These are phyloP conservation scores for Burhinus bistriatus DNA, from an alignment of 2,113 vertebrate genomes.

Conservation along the genomic window DNA sequence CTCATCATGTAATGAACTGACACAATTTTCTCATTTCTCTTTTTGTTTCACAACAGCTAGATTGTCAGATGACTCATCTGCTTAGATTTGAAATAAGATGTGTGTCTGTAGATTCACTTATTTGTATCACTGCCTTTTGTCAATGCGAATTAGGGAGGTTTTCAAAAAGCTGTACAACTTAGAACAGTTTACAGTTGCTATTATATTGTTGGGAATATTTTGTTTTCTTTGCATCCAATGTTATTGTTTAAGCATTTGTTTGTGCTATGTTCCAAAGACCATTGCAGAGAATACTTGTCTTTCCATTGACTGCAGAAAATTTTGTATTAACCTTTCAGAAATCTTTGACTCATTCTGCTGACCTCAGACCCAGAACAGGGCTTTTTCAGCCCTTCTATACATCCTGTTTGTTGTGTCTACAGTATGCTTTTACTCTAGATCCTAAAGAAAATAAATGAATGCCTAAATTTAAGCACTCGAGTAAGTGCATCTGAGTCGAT, in stretches of 20 bases:
- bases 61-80: slow-evolving; percentile 30
- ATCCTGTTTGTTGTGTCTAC: not conserved
- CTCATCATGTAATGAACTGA: slow-evolving; percentile 19
- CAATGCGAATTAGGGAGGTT: not conserved
- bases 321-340: not conserved
- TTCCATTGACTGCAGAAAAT: not conserved
- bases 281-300: not conserved
- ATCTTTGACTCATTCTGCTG: not conserved
- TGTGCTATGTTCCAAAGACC: not conserved
- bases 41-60: slow-evolving; percentile 4
- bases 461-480: not conserved
- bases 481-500: not conserved
- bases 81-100: not conserved
- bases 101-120: not conserved
- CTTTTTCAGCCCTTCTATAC: not conserved
- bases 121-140: slow-evolving; percentile 1
- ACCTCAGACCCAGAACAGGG: not conserved
- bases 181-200: not conserved
- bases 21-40: slow-evolving; percentile 28
- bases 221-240: not conserved
- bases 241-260: not conserved
- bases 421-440: not conserved
- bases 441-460: not conserved
- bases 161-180: not conserved
- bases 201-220: not conserved